Evolutionary conservation across 1,140 invertebrate genomes (phyloP).

Genomic region (Macrobrachium rosenbergii): DNA sequence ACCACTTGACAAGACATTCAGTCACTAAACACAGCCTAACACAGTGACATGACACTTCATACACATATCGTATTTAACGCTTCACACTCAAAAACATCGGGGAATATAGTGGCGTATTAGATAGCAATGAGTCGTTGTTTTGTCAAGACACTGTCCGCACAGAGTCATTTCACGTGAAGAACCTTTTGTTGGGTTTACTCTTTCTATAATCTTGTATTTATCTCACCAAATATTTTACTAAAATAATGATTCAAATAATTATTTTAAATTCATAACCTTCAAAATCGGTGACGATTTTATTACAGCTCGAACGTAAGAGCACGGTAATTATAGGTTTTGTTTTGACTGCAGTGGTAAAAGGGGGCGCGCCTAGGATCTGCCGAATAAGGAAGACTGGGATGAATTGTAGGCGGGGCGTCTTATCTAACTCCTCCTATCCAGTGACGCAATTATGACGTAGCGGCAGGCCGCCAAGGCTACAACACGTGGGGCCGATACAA

Average conservation of each 20-base stretch:
- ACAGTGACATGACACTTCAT: conserved; percentile 19
- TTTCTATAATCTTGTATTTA: neutral
- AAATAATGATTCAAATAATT: too few species aligned
- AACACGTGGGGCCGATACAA: neutral
- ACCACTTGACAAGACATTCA: neutral
- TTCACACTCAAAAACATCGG: conserved; percentile 6
- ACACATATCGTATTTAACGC: neutral
- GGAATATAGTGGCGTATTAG: conserved; percentile 31
- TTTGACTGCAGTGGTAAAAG: conserved; percentile 6
- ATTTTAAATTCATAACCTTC: too few species aligned
- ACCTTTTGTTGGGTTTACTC: too few species aligned
- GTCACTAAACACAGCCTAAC: conserved; percentile 10
- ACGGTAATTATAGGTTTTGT: neutral
- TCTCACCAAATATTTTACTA: too few species aligned
- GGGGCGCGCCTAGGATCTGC: conserved; percentile 3
- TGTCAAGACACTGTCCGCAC: conserved; percentile 6
- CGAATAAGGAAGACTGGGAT: conserved; percentile 37
- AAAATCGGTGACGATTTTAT: too few species aligned
- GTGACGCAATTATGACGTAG: conserved; percentile 6
- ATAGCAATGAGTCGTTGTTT: neutral
- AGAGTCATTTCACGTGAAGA: neutral
- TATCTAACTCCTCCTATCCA: neutral
- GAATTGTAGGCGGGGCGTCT: neutral
- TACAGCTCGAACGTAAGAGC: neutral
- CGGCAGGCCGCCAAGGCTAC: neutral